Evolutionary conservation across 2,113 vertebrate species (phyloP).

Genomic region (Phalacrocorax carbo): DNA sequence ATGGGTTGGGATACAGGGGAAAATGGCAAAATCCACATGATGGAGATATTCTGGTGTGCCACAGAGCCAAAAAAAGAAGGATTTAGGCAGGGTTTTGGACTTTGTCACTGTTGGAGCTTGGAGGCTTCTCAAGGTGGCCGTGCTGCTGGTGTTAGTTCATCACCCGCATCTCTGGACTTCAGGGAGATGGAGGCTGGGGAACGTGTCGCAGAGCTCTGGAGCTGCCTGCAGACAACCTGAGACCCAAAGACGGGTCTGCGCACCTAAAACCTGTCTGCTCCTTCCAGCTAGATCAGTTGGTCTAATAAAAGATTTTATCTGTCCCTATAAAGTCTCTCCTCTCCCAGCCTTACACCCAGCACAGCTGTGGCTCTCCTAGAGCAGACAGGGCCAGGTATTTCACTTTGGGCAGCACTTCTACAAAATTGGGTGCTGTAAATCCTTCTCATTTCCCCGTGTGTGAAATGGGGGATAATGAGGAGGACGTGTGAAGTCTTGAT

Average conservation of each 20-base stretch:
- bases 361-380: background rate
- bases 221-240: background rate
- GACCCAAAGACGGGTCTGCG: background rate
- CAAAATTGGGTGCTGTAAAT: conserved; percentile 30
- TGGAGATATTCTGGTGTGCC: accelerated
- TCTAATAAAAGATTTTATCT: conserved; percentile 47
- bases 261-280: background rate
- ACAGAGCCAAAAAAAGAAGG: background rate
- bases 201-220: background rate
- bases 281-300: background rate
- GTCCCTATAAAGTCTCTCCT: conserved; percentile 6
- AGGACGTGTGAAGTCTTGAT: conserved; percentile 21
- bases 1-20: accelerated
- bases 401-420: background rate
- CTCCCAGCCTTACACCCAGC: background rate
- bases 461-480: conserved; percentile 1
- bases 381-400: background rate
- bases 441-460: background rate
- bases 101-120: background rate
- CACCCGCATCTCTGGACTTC: background rate
- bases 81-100: background rate
- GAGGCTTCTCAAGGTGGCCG: background rate
- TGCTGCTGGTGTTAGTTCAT: background rate
- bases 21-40: accelerated
- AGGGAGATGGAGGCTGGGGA: background rate